Conservation (phyloP, 2,888 invertebrate genomes). For the Ferdinandea cuprea region DNA sequence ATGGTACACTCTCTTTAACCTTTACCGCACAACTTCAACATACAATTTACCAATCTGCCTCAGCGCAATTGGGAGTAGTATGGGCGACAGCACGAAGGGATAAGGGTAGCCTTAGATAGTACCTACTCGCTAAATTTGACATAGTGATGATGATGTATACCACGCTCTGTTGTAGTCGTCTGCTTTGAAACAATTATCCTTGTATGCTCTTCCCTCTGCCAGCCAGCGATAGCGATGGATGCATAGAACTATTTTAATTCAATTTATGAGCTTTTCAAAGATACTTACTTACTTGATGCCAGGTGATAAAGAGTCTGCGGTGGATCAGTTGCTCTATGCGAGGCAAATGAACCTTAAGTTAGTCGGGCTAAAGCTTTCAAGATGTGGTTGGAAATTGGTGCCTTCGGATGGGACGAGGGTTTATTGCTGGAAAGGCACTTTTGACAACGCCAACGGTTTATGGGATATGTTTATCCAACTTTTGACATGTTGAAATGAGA, state of each 20-base stretch:
- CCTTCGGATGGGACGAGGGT: no score
- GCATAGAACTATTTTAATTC: conserved; percentile 53
- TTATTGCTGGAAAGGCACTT: no score
- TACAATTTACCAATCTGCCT: conserved; percentile 16
- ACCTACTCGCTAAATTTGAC: conserved; percentile 62
- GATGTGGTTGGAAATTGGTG: not conserved
- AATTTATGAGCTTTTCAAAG: conserved; percentile 55
- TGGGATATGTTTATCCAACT: no score
- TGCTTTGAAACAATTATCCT: conserved; percentile 52
- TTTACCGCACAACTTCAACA: conserved; percentile 15
- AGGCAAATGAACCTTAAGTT: not conserved
- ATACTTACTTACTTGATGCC: conserved; percentile 55
- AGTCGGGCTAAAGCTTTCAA: not conserved
- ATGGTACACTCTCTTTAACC: not conserved
- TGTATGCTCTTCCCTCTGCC: not conserved
- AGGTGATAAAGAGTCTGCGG: conserved; percentile 62
- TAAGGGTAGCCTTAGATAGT: conserved; percentile 10
- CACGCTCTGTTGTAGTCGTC: conserved; percentile 14
- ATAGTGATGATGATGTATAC: conserved; percentile 62
- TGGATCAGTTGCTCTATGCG: conserved; percentile 2
- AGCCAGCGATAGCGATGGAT: conserved; percentile 17
- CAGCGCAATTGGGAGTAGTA: conserved; percentile 20
- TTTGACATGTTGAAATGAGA: no score
- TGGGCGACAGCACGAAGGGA: not conserved
- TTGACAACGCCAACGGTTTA: no score